Conservation (phyloP, 2,888 invertebrate species). For the Zhuqinia jingwanae region DNA sequence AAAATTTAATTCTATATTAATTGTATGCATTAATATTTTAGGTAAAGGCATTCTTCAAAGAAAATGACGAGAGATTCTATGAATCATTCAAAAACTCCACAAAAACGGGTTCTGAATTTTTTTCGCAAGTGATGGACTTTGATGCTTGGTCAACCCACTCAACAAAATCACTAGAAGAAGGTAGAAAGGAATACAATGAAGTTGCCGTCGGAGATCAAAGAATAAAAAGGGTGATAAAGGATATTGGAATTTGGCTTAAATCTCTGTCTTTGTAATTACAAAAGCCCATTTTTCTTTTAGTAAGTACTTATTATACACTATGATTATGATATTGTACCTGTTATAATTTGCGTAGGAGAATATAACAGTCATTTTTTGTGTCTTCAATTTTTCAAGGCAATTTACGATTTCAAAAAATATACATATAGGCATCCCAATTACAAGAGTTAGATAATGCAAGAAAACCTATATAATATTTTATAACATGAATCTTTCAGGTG, state of each 20-base stretch:
- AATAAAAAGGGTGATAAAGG: not conserved
- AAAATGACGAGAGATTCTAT: not conserved
- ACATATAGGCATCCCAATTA: too few species aligned
- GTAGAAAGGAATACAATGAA: constrained; percentile 2
- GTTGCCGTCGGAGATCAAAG: not conserved
- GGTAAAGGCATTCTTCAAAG: constrained; percentile 1
- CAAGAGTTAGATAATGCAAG: too few species aligned
- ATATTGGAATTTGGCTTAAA: not conserved
- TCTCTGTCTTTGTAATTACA: not conserved
- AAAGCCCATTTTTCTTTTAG: too few species aligned
- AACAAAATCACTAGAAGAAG: not conserved
- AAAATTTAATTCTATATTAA: too few species aligned
- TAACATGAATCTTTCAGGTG: too few species aligned
- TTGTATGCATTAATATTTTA: not conserved
- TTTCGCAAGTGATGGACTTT: constrained; percentile 16
- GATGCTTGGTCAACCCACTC: constrained; percentile 1
- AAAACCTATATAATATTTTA: too few species aligned
- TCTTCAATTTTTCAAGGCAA: too few species aligned
- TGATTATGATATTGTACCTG: too few species aligned
- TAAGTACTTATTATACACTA: too few species aligned
- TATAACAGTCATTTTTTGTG: too few species aligned
- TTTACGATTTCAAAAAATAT: too few species aligned
- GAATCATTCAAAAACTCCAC: not conserved
- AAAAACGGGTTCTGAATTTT: not conserved
- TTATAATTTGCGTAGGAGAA: too few species aligned